Conservation (phyloP, 2,888 invertebrate genomes). For the Troides aeacus region DNA sequence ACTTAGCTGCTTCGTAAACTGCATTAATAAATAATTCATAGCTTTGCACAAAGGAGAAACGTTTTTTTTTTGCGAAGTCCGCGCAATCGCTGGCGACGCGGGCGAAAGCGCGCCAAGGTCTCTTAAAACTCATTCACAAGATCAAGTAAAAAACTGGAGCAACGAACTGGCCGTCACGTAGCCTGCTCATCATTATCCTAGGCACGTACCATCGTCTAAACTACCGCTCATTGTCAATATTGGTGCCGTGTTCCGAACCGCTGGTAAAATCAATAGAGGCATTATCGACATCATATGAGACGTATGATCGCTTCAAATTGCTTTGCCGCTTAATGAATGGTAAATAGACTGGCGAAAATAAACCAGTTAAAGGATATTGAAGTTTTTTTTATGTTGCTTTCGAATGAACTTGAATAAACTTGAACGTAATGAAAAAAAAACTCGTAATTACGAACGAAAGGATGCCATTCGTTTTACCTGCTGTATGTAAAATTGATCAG, state of each 20-base stretch:
- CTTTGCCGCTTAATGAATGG: slow-evolving; percentile 56
- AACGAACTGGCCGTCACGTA: slow-evolving; percentile 77
- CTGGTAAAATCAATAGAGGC: slow-evolving; percentile 71
- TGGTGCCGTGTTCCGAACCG: slow-evolving; percentile 67
- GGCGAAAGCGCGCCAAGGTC: slow-evolving; percentile 53
- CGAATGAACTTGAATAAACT: not conserved
- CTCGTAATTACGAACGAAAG: not conserved
- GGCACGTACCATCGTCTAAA: slow-evolving; percentile 75
- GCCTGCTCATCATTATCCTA: slow-evolving; percentile 65
- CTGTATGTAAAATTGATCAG: no score
- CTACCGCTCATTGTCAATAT: slow-evolving; percentile 79
- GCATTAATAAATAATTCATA: slow-evolving; percentile 25
- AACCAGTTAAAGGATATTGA: slow-evolving; percentile 3
- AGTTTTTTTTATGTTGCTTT: not conserved
- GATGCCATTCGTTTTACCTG: no score
- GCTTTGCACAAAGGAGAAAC: slow-evolving; percentile 41
- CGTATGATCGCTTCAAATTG: slow-evolving; percentile 59
- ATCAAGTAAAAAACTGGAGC: slow-evolving; percentile 77
- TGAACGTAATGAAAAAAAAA: not conserved
- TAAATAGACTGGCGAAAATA: slow-evolving; percentile 43
- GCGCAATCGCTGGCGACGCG: slow-evolving; percentile 56
- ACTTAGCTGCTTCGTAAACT: not conserved
- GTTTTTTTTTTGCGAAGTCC: slow-evolving; percentile 53
- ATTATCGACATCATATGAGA: slow-evolving; percentile 63
- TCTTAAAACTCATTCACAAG: slow-evolving; percentile 73